These are phyloP conservation scores for Pachycephala philippinensis DNA, from an alignment of 2,113 vertebrate species.

Conservation along the genomic window DNA sequence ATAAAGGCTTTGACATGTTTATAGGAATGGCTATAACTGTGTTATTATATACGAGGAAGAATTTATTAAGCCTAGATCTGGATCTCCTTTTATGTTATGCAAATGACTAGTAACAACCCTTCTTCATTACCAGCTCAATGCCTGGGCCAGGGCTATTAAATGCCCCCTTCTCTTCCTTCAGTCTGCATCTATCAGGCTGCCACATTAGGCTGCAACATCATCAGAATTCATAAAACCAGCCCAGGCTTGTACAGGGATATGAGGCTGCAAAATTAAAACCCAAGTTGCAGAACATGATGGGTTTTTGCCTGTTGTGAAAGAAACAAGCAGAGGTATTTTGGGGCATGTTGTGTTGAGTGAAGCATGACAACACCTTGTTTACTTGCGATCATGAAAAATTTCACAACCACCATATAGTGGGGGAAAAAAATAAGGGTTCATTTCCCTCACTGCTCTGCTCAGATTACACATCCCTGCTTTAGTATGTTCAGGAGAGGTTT, in stretches of 20 bases:
- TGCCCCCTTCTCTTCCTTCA: background rate
- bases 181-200: background rate
- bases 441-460: background rate
- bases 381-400: background rate
- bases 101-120: conserved; percentile 11
- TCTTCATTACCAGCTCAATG: background rate
- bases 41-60: background rate
- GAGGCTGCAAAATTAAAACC: background rate
- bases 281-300: background rate
- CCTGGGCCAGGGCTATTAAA: background rate
- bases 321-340: background rate
- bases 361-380: background rate
- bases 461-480: background rate
- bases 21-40: background rate
- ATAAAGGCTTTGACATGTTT: conserved; percentile 25
- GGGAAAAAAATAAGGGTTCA: background rate
- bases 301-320: background rate
- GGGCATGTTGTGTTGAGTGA: background rate
- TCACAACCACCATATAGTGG: background rate
- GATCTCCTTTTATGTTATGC: conserved; percentile 1
- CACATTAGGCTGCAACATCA: background rate
- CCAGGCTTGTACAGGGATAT: background rate
- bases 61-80: conserved; percentile 1
- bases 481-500: background rate
- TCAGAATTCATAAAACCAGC: background rate